These are phyloP conservation scores for Tragelaphus buxtoni DNA, from an alignment of 2,113 vertebrate genomes.

Conservation along the genomic window DNA sequence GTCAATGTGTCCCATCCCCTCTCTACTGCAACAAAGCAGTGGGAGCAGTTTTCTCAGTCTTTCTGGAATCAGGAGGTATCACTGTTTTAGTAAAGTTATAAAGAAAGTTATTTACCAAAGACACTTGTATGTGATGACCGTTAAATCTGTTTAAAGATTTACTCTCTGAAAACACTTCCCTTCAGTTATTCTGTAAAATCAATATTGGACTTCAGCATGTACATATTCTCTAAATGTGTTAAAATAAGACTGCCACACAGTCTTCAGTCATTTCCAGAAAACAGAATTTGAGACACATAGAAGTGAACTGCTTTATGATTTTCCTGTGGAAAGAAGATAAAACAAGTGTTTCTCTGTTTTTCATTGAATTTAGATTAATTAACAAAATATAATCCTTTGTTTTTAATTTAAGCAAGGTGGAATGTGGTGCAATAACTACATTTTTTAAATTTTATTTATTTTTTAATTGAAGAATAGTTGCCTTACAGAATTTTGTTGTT, in stretches of 20 bases:
- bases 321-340: background rate
- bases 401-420: background rate
- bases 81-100: background rate
- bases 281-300: background rate
- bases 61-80: background rate
- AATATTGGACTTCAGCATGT: background rate
- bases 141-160: background rate
- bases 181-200: background rate
- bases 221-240: background rate
- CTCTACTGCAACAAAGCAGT: background rate
- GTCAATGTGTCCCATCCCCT: background rate
- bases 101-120: background rate
- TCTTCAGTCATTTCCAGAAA: background rate
- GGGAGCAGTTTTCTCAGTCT: background rate
- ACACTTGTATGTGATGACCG: background rate
- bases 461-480: background rate
- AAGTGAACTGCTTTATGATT: background rate
- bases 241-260: background rate
- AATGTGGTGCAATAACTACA: background rate
- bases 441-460: background rate
- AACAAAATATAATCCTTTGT: background rate
- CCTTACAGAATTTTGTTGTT: background rate
- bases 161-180: background rate
- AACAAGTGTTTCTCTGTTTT: background rate
- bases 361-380: background rate